Evolutionary conservation across 2,113 vertebrate genomes (phyloP).

Genomic region (Calyptommatus sinebrachiatus): DNA sequence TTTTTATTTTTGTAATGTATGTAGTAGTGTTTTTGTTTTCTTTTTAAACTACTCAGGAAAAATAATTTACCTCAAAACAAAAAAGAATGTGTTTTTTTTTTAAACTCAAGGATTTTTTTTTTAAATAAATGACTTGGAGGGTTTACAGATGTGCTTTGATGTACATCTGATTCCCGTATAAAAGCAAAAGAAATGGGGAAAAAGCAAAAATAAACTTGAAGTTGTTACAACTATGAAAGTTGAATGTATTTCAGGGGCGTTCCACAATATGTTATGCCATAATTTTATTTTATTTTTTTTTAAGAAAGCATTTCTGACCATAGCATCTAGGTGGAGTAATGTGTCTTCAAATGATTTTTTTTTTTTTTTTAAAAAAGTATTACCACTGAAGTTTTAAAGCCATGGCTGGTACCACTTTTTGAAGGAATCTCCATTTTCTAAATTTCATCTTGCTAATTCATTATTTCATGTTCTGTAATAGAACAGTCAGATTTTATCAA

Average conservation of each 20-base stretch:
- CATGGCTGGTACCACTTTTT: constrained; percentile 70
- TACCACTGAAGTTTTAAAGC: constrained; percentile 58
- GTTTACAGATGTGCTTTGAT: constrained; percentile 58
- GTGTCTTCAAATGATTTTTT: constrained; percentile 70
- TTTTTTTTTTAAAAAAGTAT: constrained; percentile 50
- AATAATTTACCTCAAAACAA: constrained; percentile 93
- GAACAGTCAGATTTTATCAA: neutral
- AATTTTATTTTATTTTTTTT: constrained; percentile 60
- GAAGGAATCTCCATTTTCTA: constrained; percentile 12
- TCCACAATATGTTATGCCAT: constrained; percentile 54
- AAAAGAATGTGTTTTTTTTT: constrained; percentile 49
- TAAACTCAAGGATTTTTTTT: constrained; percentile 41
- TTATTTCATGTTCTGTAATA: neutral
- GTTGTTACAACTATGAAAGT: constrained; percentile 87
- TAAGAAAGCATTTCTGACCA: constrained; percentile 68
- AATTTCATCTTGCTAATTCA: neutral
- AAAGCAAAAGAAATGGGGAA: constrained; percentile 18
- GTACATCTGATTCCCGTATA: constrained; percentile 70
- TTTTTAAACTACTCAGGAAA: constrained; percentile 96
- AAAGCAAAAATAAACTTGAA: constrained; percentile 82
- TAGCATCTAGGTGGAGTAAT: constrained; percentile 78
- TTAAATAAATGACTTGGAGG: constrained; percentile 39
- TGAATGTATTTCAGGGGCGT: constrained; percentile 95
- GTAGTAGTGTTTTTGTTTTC: constrained; percentile 77
- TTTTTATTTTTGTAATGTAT: constrained; percentile 81